Evolutionary conservation across 2,888 invertebrate species (phyloP), one percentile per base, ranked within the genome.

Genomic region (Bimastos eiseni): DNA sequence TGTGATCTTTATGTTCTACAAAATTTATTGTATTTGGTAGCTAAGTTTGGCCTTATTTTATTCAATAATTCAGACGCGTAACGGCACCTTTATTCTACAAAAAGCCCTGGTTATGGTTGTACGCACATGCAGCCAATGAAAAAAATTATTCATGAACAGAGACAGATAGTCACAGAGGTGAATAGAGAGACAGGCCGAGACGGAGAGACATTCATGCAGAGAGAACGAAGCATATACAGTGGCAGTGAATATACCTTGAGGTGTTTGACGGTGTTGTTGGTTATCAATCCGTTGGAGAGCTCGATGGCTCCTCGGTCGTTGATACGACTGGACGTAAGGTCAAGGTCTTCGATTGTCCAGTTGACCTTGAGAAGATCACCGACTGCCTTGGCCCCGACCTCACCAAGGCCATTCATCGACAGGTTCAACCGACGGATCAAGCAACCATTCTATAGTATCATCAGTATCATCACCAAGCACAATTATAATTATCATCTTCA

Each of bases 341-440:
- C 86, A 34, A 86, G 86, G 34, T 86, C 34, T 37, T 86, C 86
- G 86, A 86, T 86, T 15, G 86, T 13, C 36, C 36, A 17, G 37
- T 86, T 86, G 86, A 86, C 86, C 86, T 37, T 86, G 86, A 86
- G 86, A 21, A 86, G 86, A 15, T 37, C 86, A 21, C 86, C 86
- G 36, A 86, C 34, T 8, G 86, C 86, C 86, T 37, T 86, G 24
- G 86, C 33, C 86, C 86, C 86, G 5, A 37, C 11, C 37, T 86
- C 86, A 24, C 86, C 86, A 34, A 86, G 37, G 24, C 86, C 86
- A 36, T 86, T 86, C 86, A 86, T 86, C n/a, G 86, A 86, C 36
- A 86, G 86, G 36, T 86, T 86, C 86, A 86, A 86, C 24, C 34
- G 36, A 86, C 37, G 86, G 17, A 86, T 37, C 36, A 19, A 36